These are phyloP conservation scores for Salminus brasiliensis DNA, from an alignment of 2,113 vertebrate genomes.

Conservation along the genomic window DNA sequence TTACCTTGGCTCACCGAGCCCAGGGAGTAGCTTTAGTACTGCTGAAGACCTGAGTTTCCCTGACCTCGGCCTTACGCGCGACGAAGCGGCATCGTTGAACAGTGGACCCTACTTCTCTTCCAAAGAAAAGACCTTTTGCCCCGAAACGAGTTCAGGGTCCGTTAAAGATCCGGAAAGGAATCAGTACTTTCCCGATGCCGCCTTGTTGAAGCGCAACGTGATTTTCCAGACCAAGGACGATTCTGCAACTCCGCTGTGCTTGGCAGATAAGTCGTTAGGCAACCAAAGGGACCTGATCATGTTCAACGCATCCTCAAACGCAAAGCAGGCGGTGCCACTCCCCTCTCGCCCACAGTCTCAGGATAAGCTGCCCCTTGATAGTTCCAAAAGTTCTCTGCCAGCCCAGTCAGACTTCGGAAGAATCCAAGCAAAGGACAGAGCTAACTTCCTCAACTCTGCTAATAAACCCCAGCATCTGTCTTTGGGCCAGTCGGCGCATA, in stretches of 20 bases:
- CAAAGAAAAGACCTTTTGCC: conserved; percentile 64
- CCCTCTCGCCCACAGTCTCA: conserved; percentile 58
- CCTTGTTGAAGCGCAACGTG: conserved; percentile 56
- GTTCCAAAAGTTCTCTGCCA: conserved; percentile 53
- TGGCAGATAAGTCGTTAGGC: conserved; percentile 35
- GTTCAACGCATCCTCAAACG: conserved; percentile 42
- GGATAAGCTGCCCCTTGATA: conserved; percentile 38
- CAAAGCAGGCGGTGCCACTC: conserved; percentile 25
- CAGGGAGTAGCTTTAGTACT: conserved; percentile 72
- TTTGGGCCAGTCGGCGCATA: conserved; percentile 55
- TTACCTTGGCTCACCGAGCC: conserved; percentile 77
- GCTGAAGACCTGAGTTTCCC: conserved; percentile 75
- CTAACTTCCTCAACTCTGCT: conserved; percentile 62
- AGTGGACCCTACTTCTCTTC: conserved; percentile 61
- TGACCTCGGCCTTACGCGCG: conserved; percentile 67
- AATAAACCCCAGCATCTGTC: conserved; percentile 63
- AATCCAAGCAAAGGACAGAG: conserved; percentile 63
- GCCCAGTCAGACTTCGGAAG: conserved; percentile 57
- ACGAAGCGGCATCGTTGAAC: conserved; percentile 62
- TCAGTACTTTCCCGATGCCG: conserved; percentile 54
- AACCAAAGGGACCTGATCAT: conserved; percentile 58
- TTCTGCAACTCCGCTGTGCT: conserved; percentile 46
- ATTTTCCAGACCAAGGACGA: conserved; percentile 65
- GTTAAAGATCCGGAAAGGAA: conserved; percentile 54
- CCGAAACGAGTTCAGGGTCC: conserved; percentile 57